phyloP scores from a whole-genome alignment of 2,888 invertebrate genomes.

The Ichneumoninae sp. region DNA sequence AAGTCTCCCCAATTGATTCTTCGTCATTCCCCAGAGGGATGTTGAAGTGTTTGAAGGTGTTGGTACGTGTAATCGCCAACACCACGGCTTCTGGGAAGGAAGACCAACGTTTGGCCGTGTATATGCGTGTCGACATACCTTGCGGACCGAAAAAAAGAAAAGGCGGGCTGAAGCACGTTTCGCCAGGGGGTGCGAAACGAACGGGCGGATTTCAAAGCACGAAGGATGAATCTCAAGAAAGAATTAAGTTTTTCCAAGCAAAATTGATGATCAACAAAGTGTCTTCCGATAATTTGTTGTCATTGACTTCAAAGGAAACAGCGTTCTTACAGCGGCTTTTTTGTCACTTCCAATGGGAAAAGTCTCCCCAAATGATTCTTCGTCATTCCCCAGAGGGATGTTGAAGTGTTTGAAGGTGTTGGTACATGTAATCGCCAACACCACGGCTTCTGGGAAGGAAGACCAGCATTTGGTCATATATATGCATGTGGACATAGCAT shows the following conservation, averaged over 20 bases:
- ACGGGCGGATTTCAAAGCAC: neutral
- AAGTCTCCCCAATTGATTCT: too few species aligned
- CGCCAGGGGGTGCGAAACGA: too few species aligned
- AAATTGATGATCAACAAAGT: neutral
- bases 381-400: too few species aligned
- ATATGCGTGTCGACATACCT: neutral
- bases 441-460: slow-evolving; percentile 1
- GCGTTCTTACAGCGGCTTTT: too few species aligned
- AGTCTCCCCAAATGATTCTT: too few species aligned
- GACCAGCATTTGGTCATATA: neutral
- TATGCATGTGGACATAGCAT: neutral
- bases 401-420: neutral
- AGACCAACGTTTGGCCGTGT: neutral
- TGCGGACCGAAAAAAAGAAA: neutral
- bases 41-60: neutral
- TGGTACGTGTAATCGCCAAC: slow-evolving; percentile 4
- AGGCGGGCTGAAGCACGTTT: neutral
- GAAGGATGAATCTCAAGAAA: neutral
- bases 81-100: slow-evolving; percentile 5
- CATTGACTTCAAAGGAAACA: too few species aligned
- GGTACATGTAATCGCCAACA: neutral
- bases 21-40: too few species aligned
- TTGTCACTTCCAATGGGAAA: too few species aligned
- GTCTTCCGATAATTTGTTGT: too few species aligned
- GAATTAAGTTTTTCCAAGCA: neutral